These are phyloP conservation scores for Condylura cristata DNA, from an alignment of 2,113 vertebrate genomes.

Conservation along the genomic window DNA sequence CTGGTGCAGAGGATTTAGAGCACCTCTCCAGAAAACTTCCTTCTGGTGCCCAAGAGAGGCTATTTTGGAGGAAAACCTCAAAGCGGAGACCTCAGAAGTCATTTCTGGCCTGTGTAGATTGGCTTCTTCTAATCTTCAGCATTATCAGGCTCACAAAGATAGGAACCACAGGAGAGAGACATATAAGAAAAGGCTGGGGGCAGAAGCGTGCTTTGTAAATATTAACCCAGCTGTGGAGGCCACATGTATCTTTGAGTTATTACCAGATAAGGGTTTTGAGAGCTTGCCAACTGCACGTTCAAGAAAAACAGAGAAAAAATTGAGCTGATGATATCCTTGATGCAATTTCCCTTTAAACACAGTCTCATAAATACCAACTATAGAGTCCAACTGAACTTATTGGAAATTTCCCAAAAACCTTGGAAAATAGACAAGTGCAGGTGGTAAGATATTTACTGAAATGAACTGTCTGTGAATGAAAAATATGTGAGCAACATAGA, in stretches of 20 bases:
- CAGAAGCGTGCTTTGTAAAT: slow-evolving; percentile 80
- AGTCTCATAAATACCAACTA: slow-evolving; percentile 78
- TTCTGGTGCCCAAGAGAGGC: neutral
- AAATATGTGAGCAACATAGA: slow-evolving; percentile 84
- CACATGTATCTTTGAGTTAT: slow-evolving; percentile 81
- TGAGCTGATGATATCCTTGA: slow-evolving; percentile 79
- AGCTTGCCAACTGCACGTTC: slow-evolving; percentile 81
- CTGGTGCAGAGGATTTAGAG: too few relatives aligned
- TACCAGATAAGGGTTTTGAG: slow-evolving; percentile 83
- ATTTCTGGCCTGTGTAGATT: neutral
- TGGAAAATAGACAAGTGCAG: slow-evolving; percentile 83
- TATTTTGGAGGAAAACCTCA: neutral
- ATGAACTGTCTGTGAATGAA: slow-evolving; percentile 85
- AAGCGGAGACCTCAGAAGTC: neutral
- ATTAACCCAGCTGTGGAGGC: slow-evolving; percentile 82
- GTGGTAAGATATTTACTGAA: slow-evolving; percentile 85
- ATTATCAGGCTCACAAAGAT: neutral
- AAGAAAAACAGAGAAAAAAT: slow-evolving; percentile 81
- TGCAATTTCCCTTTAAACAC: slow-evolving; percentile 83
- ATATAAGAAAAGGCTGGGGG: slow-evolving; percentile 56
- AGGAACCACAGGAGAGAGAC: neutral
- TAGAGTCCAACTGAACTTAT: slow-evolving; percentile 81
- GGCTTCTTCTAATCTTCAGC: neutral
- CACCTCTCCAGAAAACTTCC: neutral
- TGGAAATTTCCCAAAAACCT: slow-evolving; percentile 83